Percentiles rank a stretch among this genome's conserved stretches.
phyloP scores from a whole-genome alignment of 1,140 invertebrate species.

The Zeugodacus cucurbitae region DNA sequence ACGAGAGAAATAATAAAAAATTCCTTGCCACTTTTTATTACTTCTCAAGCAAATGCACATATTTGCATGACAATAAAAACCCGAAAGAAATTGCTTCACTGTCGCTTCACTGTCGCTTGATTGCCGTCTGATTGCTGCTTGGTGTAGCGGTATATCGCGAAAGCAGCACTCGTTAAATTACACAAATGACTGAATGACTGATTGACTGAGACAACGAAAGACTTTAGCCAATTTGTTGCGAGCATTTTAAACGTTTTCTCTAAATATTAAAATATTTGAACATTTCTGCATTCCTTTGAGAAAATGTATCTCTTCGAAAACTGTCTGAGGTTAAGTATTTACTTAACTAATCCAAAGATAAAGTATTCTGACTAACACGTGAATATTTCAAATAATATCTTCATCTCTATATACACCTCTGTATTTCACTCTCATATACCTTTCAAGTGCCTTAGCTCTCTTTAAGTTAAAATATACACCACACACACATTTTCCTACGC shows the following conservation, averaged over 20 bases:
- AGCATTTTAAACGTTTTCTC: neutral
- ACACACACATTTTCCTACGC: no score
- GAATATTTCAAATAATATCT: no score
- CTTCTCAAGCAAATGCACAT: neutral
- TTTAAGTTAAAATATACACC: no score
- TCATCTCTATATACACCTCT: no score
- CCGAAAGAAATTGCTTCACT: neutral
- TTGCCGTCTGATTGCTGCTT: neutral
- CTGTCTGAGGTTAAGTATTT: no score
- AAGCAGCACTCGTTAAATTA: neutral
- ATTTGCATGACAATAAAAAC: neutral
- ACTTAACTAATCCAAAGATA: no score
- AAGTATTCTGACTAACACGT: no score
- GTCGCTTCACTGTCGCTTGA: neutral
- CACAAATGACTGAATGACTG: neutral
- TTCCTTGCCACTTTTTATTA: neutral
- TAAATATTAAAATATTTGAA: no score
- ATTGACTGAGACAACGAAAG: neutral
- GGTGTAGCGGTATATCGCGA: neutral
- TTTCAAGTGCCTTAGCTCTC: no score
- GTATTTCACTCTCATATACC: no score
- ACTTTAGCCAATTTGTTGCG: neutral
- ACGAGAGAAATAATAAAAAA: neutral
- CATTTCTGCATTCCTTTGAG: no score
- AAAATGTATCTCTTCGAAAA: no score